These are phyloP conservation scores for Polyergus mexicanus DNA, from an alignment of 1,140 invertebrate species.

Conservation along the genomic window DNA sequence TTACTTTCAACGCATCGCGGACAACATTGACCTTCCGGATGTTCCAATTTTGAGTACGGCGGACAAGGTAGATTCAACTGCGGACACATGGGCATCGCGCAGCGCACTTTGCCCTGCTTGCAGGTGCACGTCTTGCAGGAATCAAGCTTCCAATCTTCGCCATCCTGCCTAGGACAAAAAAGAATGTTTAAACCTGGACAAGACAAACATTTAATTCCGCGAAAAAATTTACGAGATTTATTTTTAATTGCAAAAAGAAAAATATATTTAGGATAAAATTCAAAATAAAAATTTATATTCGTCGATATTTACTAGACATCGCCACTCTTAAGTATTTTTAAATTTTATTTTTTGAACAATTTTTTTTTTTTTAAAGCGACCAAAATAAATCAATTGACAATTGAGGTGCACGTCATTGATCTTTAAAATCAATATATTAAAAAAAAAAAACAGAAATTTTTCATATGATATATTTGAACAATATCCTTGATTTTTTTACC, in stretches of 20 bases:
- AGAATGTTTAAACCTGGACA: slow-evolving; percentile 78
- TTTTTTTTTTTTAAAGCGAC: too few relatives aligned
- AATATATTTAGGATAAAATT: too few relatives aligned
- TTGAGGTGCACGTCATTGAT: too few relatives aligned
- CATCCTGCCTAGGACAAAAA: slow-evolving; percentile 90
- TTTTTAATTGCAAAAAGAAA: not conserved
- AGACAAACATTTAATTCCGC: not conserved
- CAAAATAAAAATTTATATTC: too few relatives aligned
- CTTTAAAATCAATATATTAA: too few relatives aligned
- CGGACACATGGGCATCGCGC: slow-evolving; percentile 92
- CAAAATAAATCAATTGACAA: too few relatives aligned
- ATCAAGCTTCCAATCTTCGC: slow-evolving; percentile 94
- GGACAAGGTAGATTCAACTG: slow-evolving; percentile 89
- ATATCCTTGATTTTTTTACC: not conserved
- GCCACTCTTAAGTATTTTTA: too few relatives aligned
- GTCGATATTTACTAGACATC: too few relatives aligned
- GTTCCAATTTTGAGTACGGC: slow-evolving; percentile 90
- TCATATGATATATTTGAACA: not conserved
- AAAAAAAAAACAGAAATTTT: too few relatives aligned
- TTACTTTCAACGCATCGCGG: slow-evolving; percentile 93
- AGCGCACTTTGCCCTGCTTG: slow-evolving; percentile 92
- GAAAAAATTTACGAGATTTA: not conserved
- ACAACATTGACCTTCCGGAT: slow-evolving; percentile 93
- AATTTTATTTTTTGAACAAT: too few relatives aligned
- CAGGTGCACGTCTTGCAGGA: slow-evolving; percentile 95